Conservation (phyloP, 2,797 vertebrate genomes). For the Gymnothorax javanicus region DNA sequence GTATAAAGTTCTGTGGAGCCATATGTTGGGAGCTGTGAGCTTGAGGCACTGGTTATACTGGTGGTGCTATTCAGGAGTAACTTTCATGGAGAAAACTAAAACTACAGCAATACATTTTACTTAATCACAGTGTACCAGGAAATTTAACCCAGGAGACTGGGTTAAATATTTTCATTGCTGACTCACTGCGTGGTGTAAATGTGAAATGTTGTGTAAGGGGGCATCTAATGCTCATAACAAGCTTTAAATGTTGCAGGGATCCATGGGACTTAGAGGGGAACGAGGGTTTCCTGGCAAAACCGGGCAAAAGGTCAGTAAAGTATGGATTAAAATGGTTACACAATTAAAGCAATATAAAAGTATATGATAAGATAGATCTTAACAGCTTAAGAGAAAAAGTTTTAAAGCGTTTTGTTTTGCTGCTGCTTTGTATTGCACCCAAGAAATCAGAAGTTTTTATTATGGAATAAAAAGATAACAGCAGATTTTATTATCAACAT, state of each 20-base stretch:
- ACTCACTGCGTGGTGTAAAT: background rate
- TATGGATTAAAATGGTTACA: constrained; percentile 19
- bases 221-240: background rate
- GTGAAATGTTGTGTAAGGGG: constrained; percentile 24
- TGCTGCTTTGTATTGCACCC: background rate
- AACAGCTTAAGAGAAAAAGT: background rate
- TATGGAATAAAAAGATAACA: background rate
- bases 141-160: background rate
- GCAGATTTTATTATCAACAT: background rate
- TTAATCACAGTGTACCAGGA: too few relatives aligned
- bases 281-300: constrained; percentile 80
- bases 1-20: background rate
- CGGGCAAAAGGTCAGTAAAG: constrained; percentile 79
- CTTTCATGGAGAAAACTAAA: background rate
- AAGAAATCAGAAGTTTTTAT: background rate
- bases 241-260: constrained; percentile 72
- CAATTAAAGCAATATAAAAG: background rate
- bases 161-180: background rate
- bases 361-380: background rate
- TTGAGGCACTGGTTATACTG: background rate
- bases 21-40: background rate
- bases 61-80: background rate
- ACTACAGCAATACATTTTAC: background rate
- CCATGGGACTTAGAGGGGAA: constrained; percentile 78
- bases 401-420: background rate